Evolutionary conservation across 2,113 vertebrate genomes (phyloP).

Genomic region (Alaudala cheleensis): DNA sequence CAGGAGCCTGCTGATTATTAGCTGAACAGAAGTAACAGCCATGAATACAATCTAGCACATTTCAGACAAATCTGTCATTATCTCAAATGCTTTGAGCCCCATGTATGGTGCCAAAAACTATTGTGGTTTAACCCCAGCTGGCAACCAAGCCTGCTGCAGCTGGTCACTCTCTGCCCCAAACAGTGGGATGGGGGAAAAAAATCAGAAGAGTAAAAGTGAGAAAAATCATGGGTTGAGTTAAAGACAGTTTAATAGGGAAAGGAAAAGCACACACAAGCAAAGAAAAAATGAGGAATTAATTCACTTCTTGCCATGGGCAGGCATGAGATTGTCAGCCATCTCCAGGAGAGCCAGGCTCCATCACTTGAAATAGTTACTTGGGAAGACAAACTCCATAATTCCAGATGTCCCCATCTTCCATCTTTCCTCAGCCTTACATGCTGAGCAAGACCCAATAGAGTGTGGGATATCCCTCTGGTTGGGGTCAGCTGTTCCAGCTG

Average conservation of each 20-base stretch:
- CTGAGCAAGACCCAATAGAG: neutral
- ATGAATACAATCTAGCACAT: neutral
- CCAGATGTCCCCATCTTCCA: neutral
- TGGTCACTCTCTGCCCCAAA: neutral
- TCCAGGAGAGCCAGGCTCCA: neutral
- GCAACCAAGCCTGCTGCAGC: neutral
- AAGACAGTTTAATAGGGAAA: neutral
- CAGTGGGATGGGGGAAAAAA: neutral
- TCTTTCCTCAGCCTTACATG: neutral
- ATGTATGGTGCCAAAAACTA: neutral
- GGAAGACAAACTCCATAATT: neutral
- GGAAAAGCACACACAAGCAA: neutral
- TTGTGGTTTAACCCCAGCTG: neutral
- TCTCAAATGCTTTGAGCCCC: neutral
- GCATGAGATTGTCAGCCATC: neutral
- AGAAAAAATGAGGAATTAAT: neutral
- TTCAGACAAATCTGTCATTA: neutral
- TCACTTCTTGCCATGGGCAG: neutral
- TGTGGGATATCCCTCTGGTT: neutral
- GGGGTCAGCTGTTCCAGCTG: neutral
- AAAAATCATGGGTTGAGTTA: neutral
- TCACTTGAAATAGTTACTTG: neutral
- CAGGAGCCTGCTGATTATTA: neutral
- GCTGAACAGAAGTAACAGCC: neutral
- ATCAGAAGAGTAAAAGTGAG: neutral